Evolutionary conservation across 2,888 invertebrate species (phyloP), one percentile per base, ranked within the genome.

Genomic region (Drosophila barbarae): DNA sequence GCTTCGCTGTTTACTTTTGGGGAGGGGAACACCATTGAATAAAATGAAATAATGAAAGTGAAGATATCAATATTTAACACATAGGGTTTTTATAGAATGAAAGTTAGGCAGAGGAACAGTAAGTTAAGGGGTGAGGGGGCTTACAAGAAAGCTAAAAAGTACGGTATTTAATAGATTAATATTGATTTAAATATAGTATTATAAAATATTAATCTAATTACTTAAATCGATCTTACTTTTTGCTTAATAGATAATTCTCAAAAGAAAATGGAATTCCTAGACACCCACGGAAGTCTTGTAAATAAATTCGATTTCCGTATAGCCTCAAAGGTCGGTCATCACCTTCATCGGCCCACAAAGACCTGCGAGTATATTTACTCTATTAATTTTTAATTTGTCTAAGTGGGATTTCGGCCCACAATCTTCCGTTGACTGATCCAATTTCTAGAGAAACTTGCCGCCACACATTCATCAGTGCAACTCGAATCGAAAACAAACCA

Each of bases 401-500:
- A 15, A 12, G 28, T 32, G 26, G 4, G 10, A 5, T 35, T 15
- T 36, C 59, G 10, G 41, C 61, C 50, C 61, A 49, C 32, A 32
- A n/a, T 23, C 26, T 36, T 36, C 34, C 59, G 56, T 39, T 57
- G 68, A 67, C 34, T 67, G 56, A 67, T 67, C 51, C 56, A 23
- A 54, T 59, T 69, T 68, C 69, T 46, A 4, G 34, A 15, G 53
- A 69, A 69, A 34, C 47, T 47, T 59, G 41, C 53, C 60, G 34
- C 50, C 60, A 30, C 38, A 46, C 49, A 72, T 70, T 65, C 54
- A 60, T 72, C 75, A 72, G 41, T 69, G 65, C 54, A 55, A 68
- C 47, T 58, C 26, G 42, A 12, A 30, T 44, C 23, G 30, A 74
- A 77, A 77, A 70, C 77, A 77, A 82, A 76, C 39, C 64, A 79